Evolutionary conservation across 2,113 vertebrate species (phyloP).

Genomic region (Philantomba maxwellii): DNA sequence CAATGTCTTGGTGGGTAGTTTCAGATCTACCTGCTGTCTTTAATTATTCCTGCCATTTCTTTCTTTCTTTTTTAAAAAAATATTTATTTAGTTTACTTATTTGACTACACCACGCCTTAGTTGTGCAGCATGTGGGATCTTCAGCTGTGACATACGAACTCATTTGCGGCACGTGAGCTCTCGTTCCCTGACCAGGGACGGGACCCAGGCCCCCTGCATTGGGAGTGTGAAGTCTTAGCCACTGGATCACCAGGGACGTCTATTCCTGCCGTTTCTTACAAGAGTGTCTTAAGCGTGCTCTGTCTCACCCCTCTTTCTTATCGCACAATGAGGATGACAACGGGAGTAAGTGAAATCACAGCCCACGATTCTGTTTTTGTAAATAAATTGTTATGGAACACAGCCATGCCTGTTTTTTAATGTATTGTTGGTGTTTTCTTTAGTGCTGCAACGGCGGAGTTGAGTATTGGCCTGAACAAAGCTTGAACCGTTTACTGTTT

Average conservation of each 20-base stretch:
- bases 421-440: neutral
- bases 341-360: neutral
- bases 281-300: neutral
- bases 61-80: neutral
- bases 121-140: neutral
- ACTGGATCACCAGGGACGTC: neutral
- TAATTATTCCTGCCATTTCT: neutral
- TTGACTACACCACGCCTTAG: neutral
- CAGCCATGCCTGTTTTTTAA: neutral
- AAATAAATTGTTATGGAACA: neutral
- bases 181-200: neutral
- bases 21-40: neutral
- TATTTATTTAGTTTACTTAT: neutral
- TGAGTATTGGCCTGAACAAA: neutral
- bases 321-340: neutral
- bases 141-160: accelerated
- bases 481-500: neutral
- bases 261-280: neutral
- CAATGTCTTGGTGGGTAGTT: neutral
- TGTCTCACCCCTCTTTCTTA: neutral
- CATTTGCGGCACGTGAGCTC: accelerated
- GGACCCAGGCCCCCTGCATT: neutral
- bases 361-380: neutral
- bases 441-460: neutral
- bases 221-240: neutral